These are phyloP conservation scores for Anastrepha ludens DNA, from an alignment of 1,140 invertebrate genomes.

Conservation along the genomic window DNA sequence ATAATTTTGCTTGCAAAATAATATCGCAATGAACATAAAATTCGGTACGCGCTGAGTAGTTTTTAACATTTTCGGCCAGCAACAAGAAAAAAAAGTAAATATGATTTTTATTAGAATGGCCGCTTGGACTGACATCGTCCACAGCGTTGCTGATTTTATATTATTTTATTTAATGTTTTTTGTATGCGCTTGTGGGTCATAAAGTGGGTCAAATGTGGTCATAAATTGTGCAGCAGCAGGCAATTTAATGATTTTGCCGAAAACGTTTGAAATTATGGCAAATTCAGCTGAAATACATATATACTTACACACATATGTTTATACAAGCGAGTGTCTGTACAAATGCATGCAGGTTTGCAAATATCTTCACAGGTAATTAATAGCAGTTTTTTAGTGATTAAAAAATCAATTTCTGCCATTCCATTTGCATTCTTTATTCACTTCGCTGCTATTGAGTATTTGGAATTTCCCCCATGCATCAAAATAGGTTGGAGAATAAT, in stretches of 20 bases:
- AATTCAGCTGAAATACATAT: neutral
- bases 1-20: neutral
- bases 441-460: no score
- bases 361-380: no score
- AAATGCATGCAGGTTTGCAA: no score
- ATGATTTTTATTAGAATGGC: slow-evolving; percentile 28
- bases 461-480: no score
- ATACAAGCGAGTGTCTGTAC: neutral
- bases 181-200: slow-evolving; percentile 23
- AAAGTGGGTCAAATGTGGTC: slow-evolving; percentile 46
- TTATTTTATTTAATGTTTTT: slow-evolving; percentile 13
- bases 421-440: no score
- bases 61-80: slow-evolving; percentile 3
- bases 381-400: no score
- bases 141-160: neutral
- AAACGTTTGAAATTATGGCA: slow-evolving; percentile 37
- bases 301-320: neutral
- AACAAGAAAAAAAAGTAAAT: neutral
- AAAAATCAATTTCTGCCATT: no score
- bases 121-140: neutral
- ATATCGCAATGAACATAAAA: neutral
- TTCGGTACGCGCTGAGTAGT: slow-evolving; percentile 20
- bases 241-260: slow-evolving; percentile 48
- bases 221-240: slow-evolving; percentile 29
- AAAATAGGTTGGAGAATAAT: no score